A percentile compares a stretch with the other conserved stretches of the same genome.
Evolutionary conservation across 23 tunicate genomes (phyloP).

Genomic region (Halocynthia aurantium): DNA sequence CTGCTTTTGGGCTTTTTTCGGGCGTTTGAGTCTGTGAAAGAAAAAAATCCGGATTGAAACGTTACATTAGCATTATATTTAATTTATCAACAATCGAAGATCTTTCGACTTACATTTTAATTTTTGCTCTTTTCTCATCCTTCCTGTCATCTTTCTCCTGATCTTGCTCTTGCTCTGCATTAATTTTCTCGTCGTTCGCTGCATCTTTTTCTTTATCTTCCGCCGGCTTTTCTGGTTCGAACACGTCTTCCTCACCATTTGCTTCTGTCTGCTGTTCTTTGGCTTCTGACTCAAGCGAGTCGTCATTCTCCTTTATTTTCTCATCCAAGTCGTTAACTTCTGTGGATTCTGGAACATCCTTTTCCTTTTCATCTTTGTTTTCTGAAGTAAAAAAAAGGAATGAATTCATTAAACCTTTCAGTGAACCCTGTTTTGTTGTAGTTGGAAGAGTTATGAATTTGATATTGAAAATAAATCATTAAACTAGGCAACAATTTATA

Average conservation of each 20-base stretch:
- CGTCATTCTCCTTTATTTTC: no score
- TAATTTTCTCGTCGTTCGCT: slow-evolving; percentile 30
- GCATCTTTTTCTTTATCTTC: slow-evolving; percentile 25
- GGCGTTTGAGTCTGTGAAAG: slow-evolving; percentile 60
- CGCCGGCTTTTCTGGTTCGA: neutral
- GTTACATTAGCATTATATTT: no score
- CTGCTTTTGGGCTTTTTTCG: slow-evolving; percentile 57
- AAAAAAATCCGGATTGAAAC: neutral
- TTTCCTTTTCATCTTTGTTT: neutral
- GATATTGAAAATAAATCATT: no score
- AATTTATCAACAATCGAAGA: slow-evolving; percentile 4
- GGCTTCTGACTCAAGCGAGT: no score
- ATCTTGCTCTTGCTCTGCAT: slow-evolving; percentile 21
- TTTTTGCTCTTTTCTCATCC: slow-evolving; percentile 66
- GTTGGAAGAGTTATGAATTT: no score
- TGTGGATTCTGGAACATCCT: no score
- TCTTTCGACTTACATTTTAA: slow-evolving; percentile 52
- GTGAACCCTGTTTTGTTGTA: no score
- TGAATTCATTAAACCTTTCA: neutral
- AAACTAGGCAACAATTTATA: no score
- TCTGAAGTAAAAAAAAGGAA: neutral
- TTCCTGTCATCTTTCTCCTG: slow-evolving; percentile 16
- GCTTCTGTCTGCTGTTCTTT: neutral
- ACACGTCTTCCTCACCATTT: neutral
- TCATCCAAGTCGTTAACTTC: no score